These are phyloP conservation scores for Incurvaria masculella DNA, from an alignment of 2,888 invertebrate genomes.

Conservation along the genomic window DNA sequence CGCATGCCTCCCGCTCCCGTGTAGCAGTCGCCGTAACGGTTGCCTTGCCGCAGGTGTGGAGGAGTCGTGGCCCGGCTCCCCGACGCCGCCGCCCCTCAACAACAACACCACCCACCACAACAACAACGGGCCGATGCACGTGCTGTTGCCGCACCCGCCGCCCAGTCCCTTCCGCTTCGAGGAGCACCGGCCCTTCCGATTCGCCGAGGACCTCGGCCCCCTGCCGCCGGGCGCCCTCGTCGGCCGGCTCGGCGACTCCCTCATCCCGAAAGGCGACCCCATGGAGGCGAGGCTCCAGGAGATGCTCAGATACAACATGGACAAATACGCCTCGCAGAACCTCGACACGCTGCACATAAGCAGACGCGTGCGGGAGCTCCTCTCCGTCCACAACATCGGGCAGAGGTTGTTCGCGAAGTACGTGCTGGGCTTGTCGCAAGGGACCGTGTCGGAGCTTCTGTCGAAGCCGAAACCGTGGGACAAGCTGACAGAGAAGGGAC, in stretches of 20 bases:
- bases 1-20: constrained; percentile 69
- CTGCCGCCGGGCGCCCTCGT: constrained; percentile 79
- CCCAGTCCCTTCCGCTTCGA: constrained; percentile 75
- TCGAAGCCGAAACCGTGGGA: constrained; percentile 99
- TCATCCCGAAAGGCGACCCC: constrained; percentile 89
- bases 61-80: constrained; percentile 37
- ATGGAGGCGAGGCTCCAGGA: constrained; percentile 93
- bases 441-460: constrained; percentile 96
- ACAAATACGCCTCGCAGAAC: constrained; percentile 91
- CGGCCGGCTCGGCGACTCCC: constrained; percentile 81
- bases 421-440: constrained; percentile 94
- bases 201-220: constrained; percentile 76
- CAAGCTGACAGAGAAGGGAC: constrained; percentile 98
- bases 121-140: constrained; percentile 44
- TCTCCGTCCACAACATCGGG: constrained; percentile 97
- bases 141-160: constrained; percentile 46
- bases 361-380: constrained; percentile 85
- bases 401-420: constrained; percentile 98
- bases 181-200: constrained; percentile 77
- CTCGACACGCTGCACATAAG: constrained; percentile 95
- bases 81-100: constrained; percentile 49
- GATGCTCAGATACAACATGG: constrained; percentile 93
- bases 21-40: constrained; percentile 33
- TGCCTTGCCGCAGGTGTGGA: constrained; percentile 51
- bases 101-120: constrained; percentile 56